Evolutionary conservation across 2,113 vertebrate species (phyloP).

Genomic region (Vulpes ferrilata): DNA sequence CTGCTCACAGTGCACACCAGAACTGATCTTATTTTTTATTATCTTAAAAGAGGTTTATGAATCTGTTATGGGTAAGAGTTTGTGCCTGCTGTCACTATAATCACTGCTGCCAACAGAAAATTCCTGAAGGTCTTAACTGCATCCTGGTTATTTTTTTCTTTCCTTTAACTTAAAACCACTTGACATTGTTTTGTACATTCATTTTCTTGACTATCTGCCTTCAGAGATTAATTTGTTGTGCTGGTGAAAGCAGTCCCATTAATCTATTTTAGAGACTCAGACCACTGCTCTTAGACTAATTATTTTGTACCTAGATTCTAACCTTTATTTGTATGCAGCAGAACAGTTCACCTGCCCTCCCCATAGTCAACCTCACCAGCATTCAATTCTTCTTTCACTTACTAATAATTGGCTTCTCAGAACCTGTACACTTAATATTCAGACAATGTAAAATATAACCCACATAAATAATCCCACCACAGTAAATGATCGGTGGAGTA

Average conservation of each 20-base stretch:
- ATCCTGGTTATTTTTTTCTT: background rate
- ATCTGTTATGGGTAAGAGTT: background rate
- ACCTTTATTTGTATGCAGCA: slow-evolving; percentile 50
- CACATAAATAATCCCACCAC: background rate
- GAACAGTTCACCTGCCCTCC: slow-evolving; percentile 23
- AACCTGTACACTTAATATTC: slow-evolving; percentile 40
- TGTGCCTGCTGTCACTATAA: background rate
- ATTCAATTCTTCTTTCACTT: slow-evolving; percentile 12
- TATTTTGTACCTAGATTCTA: slow-evolving; percentile 62
- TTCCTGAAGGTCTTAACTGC: background rate
- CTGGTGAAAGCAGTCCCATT: background rate
- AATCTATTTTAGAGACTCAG: slow-evolving; percentile 47
- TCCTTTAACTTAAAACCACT: slow-evolving; percentile 29
- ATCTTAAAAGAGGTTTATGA: slow-evolving; percentile 42
- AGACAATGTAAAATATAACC: slow-evolving; percentile 57
- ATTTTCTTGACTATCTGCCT: slow-evolving; percentile 42
- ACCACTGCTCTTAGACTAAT: slow-evolving; percentile 58
- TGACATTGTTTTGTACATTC: background rate
- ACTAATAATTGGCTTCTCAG: background rate
- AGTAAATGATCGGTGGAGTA: slow-evolving; percentile 57
- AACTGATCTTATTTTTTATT: background rate
- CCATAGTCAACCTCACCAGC: background rate
- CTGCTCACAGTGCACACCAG: background rate
- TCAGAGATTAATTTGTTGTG: slow-evolving; percentile 65
- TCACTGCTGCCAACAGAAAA: background rate